Percentiles rank a stretch among this genome's conserved stretches.
Conservation (phyloP, 2,797 vertebrate genomes). For the Cephalopachus bancanus region DNA sequence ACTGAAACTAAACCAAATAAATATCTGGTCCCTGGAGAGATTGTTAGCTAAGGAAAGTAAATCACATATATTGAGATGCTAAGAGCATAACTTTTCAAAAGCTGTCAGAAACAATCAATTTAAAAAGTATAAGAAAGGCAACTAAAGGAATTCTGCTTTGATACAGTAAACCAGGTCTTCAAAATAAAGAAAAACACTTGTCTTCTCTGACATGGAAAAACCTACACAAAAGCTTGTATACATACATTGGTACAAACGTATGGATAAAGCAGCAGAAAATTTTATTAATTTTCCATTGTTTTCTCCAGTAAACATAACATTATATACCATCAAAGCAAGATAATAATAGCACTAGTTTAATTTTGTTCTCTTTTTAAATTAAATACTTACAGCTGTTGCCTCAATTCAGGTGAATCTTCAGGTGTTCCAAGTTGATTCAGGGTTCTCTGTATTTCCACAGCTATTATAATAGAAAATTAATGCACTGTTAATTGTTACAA, state of each 20-base stretch:
- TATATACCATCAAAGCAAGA: not conserved
- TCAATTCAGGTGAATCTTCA: conserved; percentile 93
- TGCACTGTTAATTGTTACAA: not conserved
- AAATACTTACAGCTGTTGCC: conserved; percentile 95
- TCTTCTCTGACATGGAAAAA: not conserved
- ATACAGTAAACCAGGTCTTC: not conserved
- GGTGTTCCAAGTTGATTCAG: conserved; percentile 94
- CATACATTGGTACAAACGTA: not conserved
- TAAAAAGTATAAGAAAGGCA: conserved; percentile 23
- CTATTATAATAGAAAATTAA: conserved; percentile 86
- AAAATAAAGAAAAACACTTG: not conserved
- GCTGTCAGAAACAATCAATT: not conserved
- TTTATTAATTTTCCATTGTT: conserved; percentile 9
- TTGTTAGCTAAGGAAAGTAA: not conserved
- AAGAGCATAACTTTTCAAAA: conserved; percentile 13
- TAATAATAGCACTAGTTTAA: not conserved
- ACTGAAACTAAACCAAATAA: conserved; percentile 30
- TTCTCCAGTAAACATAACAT: conserved; percentile 6
- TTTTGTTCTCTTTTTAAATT: not conserved
- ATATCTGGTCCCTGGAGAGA: not conserved
- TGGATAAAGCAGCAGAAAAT: not conserved
- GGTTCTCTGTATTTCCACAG: conserved; percentile 95
- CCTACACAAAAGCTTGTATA: not conserved
- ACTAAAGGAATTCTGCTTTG: conserved; percentile 18
- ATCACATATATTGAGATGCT: not conserved